phyloP scores from a whole-genome alignment of 1,140 invertebrate genomes.

The Phortica variegata region DNA sequence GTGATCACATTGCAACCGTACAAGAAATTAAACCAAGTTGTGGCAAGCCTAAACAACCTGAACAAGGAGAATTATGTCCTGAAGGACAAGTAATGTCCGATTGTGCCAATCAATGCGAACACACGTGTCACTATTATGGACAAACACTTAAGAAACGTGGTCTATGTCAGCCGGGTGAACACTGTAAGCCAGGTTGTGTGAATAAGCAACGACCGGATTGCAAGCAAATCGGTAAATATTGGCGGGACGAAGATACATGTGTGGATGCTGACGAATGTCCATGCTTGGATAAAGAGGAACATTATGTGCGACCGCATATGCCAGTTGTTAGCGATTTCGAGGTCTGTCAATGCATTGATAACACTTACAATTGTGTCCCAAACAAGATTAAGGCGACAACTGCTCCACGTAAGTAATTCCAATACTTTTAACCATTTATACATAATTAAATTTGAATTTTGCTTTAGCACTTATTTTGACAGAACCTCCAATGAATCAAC shows the following conservation, averaged over 20 bases:
- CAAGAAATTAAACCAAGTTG: constrained; percentile 65
- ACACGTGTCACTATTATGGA: constrained; percentile 63
- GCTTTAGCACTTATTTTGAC: constrained; percentile 8
- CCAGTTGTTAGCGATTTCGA: constrained; percentile 49
- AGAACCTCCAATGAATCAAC: not conserved
- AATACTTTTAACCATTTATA: not conserved
- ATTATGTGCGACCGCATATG: constrained; percentile 59
- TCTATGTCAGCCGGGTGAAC: constrained; percentile 38
- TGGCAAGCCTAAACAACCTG: constrained; percentile 23
- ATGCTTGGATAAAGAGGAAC: constrained; percentile 65
- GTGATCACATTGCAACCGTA: constrained; percentile 67
- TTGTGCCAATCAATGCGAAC: constrained; percentile 66
- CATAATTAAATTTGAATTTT: not conserved
- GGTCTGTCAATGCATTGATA: constrained; percentile 75
- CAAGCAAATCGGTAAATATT: constrained; percentile 52
- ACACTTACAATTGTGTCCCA: constrained; percentile 67
- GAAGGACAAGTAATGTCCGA: constrained; percentile 59
- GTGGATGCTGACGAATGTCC: constrained; percentile 70
- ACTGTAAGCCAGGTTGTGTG: constrained; percentile 55
- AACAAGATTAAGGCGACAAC: constrained; percentile 41
- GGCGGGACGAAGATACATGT: constrained; percentile 70
- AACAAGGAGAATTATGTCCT: constrained; percentile 43
- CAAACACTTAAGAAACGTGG: constrained; percentile 38
- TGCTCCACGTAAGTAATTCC: constrained; percentile 7
- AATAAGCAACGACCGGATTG: constrained; percentile 40